These are phyloP conservation scores for Stratiomys singularior DNA, from an alignment of 2,888 invertebrate species.

Conservation along the genomic window DNA sequence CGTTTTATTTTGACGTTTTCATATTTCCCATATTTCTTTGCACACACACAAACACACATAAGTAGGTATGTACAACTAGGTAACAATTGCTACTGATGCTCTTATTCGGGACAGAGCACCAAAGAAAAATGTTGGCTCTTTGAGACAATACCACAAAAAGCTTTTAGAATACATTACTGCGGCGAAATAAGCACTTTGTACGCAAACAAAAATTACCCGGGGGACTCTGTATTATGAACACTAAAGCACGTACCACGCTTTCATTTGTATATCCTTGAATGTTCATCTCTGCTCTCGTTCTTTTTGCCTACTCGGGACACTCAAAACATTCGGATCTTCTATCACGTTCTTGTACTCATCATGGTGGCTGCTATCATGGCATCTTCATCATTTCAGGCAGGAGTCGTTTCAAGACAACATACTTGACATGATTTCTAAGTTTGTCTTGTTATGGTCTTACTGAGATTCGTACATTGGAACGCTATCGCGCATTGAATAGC, in stretches of 20 bases:
- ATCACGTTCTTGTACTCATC: constrained; percentile 22
- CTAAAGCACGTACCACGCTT: constrained; percentile 55
- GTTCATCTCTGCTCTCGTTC: constrained; percentile 8
- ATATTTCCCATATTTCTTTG: no score
- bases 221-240: constrained; percentile 54
- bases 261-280: constrained; percentile 50
- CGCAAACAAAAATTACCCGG: constrained; percentile 54
- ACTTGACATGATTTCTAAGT: constrained; percentile 52
- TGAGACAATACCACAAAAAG: constrained; percentile 52
- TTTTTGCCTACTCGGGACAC: constrained; percentile 11
- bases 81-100: not conserved
- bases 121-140: constrained; percentile 46
- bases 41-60: no score
- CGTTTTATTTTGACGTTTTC: no score
- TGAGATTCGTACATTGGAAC: constrained; percentile 20
- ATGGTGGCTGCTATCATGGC: constrained; percentile 10
- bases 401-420: constrained; percentile 45
- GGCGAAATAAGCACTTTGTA: constrained; percentile 54
- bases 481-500: not conserved
- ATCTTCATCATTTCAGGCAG: constrained; percentile 41
- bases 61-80: not conserved
- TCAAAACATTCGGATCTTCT: constrained; percentile 1
- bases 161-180: constrained; percentile 53
- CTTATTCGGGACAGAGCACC: not conserved
- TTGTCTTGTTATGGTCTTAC: constrained; percentile 42